Conservation (phyloP, 2,113 vertebrate genomes). For the Xenopus laevis region DNA sequence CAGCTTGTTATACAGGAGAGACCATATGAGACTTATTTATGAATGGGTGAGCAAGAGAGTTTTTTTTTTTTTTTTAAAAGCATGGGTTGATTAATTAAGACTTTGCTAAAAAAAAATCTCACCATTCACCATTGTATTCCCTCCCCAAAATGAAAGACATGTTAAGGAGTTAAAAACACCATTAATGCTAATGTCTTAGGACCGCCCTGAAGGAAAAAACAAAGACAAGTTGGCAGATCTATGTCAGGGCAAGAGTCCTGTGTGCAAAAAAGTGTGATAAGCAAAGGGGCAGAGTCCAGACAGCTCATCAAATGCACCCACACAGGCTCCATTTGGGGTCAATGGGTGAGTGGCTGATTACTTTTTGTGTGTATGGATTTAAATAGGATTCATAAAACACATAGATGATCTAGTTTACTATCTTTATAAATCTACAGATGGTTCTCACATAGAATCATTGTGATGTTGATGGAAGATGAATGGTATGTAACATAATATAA, state of each 20-base stretch:
- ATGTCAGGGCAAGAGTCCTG: conserved; percentile 27
- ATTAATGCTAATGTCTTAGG: background rate
- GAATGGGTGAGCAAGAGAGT: too few relatives aligned
- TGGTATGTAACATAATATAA: too few relatives aligned
- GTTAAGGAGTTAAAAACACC: too few relatives aligned
- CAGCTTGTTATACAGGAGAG: too few relatives aligned
- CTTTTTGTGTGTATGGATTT: background rate
- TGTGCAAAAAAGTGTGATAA: conserved; percentile 27
- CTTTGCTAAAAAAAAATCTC: too few relatives aligned
- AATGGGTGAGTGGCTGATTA: conserved; percentile 5
- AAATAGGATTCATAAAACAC: background rate
- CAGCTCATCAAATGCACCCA: conserved; percentile 20
- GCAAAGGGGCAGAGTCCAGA: conserved; percentile 19
- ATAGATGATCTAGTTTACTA: background rate
- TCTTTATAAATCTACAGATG: background rate
- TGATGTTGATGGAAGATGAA: too few relatives aligned
- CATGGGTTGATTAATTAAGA: too few relatives aligned
- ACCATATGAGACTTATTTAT: too few relatives aligned
- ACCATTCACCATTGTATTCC: too few relatives aligned
- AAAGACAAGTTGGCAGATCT: conserved; percentile 6
- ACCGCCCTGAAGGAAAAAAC: background rate
- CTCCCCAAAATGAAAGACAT: too few relatives aligned
- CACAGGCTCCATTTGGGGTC: background rate
- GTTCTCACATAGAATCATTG: background rate
- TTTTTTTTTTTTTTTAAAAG: too few relatives aligned